Conservation (phyloP, 2,113 vertebrate genomes). For the Lampris megalopsis region DNA sequence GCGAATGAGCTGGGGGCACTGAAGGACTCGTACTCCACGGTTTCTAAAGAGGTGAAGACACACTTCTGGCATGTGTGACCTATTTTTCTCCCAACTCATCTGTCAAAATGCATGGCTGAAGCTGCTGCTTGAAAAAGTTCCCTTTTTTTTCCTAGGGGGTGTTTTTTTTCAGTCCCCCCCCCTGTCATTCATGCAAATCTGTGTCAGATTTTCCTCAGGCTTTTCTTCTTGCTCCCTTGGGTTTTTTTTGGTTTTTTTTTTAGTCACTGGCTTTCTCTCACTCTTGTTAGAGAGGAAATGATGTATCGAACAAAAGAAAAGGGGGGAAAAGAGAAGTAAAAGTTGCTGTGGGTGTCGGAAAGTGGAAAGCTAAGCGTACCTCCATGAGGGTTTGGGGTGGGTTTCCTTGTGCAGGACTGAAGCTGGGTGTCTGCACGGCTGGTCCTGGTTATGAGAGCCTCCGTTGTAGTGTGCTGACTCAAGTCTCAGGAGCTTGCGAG, state of each 20-base stretch:
- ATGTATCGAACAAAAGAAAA: conserved; percentile 12
- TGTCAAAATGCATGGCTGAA: conserved; percentile 60
- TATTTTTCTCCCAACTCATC: conserved; percentile 74
- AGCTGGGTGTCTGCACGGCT: conserved; percentile 39
- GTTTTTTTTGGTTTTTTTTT: background rate
- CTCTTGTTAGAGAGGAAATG: background rate
- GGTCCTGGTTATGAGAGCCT: conserved; percentile 41
- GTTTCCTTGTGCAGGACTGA: conserved; percentile 29
- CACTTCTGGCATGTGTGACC: conserved; percentile 74
- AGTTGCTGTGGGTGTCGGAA: conserved; percentile 29
- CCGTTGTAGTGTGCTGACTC: conserved; percentile 52
- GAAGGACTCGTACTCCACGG: conserved; percentile 70
- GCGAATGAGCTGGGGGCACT: conserved; percentile 57
- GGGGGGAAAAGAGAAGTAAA: conserved; percentile 6
- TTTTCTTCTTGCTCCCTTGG: conserved; percentile 44
- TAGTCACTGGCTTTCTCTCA: conserved; percentile 28
- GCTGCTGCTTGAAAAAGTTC: conserved; percentile 62
- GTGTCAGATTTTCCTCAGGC: conserved; percentile 66
- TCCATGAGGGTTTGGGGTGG: conserved; percentile 30
- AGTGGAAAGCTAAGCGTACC: background rate
- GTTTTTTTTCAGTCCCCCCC: conserved; percentile 55
- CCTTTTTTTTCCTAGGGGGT: conserved; percentile 41
- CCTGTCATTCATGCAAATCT: conserved; percentile 61
- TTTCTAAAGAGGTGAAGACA: conserved; percentile 64
- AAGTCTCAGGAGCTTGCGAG: conserved; percentile 35